Percentiles rank a stretch among this genome's conserved stretches.
phyloP scores from a whole-genome alignment of 92 coral and sea anemone genomes.

The Bergia puertoricense region DNA sequence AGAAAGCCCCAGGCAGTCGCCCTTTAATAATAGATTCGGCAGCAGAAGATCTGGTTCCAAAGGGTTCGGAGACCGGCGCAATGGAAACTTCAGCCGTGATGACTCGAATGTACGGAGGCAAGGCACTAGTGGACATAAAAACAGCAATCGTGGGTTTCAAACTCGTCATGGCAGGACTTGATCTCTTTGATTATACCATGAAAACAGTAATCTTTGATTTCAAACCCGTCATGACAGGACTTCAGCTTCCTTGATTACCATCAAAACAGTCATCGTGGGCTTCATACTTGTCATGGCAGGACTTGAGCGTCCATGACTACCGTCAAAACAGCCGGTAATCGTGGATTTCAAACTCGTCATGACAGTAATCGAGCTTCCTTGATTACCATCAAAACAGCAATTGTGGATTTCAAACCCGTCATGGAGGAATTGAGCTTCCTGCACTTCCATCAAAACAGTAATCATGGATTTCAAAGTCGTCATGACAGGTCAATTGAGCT shows the following conservation, averaged over 20 bases:
- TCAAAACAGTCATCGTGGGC: too few species aligned
- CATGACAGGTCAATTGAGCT: too few species aligned
- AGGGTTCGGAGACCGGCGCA: conserved; percentile 21
- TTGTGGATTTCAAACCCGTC: conserved; percentile 26
- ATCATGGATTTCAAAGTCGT: too few species aligned
- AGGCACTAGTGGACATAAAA: conserved; percentile 22
- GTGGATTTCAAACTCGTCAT: conserved; percentile 27
- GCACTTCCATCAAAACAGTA: too few species aligned
- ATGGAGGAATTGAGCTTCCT: background rate
- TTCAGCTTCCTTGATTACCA: too few species aligned
- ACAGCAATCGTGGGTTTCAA: conserved; percentile 38
- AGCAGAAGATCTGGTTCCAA: conserved; percentile 38
- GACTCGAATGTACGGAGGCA: conserved; percentile 34
- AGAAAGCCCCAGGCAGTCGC: conserved; percentile 52
- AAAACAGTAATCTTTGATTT: too few species aligned
- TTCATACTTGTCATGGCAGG: too few species aligned
- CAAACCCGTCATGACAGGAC: too few species aligned
- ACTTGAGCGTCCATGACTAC: too few species aligned
- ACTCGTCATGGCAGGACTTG: background rate
- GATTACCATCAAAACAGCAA: conserved; percentile 24
- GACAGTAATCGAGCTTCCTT: background rate
- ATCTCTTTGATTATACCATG: too few species aligned
- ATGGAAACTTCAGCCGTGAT: conserved; percentile 29
- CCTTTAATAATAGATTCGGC: conserved; percentile 39
- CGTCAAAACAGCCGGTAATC: conserved; percentile 12